Base-by-base conservation (phyloP, 2,888 invertebrate species). In the Isotomurus palustris region DNA sequence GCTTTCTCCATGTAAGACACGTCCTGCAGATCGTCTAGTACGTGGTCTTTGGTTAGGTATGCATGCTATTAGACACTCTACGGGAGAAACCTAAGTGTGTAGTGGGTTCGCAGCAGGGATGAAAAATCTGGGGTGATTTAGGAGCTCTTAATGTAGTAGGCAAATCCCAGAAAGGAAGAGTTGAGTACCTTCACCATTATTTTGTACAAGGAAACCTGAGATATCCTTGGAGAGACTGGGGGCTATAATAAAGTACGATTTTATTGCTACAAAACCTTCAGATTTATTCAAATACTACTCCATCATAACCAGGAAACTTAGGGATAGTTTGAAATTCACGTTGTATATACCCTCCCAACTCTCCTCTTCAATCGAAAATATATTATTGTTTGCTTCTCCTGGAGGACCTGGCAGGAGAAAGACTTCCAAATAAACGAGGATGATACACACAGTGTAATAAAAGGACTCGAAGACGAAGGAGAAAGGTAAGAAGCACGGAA, bases 191-290 rank as follows among this genome's bases (percentile, higher is more conserved):
- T 43, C 21, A 35, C 27, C 27, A 48, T 35, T 53, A 50, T 51
- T 51, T 56, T 40, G 48, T 49, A 53, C 48, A 36, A 56, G 58
- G 54, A 53, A 51, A 56, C 27, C 56, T 69, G 66, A 66, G 44
- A 56, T 25, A 25, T 27, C 45, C 45, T 45, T 28, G 19, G 29
- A 10, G 53, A 53, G 56, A 64, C 67, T 68, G 43, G 67, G 52
- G 70, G 68, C 68, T 64, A 66, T 70, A 70, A 70, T 70, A 70
- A 70, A 70, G 66, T 70, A 67, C 68, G 68, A 70, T 70, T 70
- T 70, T 70, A 70, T 70, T 70, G 70, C 68, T 58, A 22, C 43
- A 43, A 57, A 62, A 54, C 54, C 59, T 55, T 57, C 59, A 58
- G 62, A 65, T 64, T 64, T 56, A 56, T 56, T n/a, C n/a, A n/a